Percentiles rank a stretch among this genome's conserved stretches.
Evolutionary conservation across 2,113 vertebrate species (phyloP).

Genomic region (Scomber japonicus): DNA sequence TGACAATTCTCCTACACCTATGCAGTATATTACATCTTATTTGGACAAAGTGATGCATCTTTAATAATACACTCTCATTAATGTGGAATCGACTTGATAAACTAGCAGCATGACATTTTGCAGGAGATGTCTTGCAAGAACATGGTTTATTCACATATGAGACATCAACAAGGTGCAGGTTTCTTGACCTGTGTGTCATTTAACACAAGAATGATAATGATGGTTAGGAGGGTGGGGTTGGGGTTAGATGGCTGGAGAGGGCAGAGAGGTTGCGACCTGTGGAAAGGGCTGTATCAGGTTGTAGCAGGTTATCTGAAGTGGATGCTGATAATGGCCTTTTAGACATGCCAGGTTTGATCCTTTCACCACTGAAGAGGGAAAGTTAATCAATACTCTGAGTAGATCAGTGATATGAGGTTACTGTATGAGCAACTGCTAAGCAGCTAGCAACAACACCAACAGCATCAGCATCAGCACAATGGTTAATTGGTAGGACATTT

Average conservation of each 20-base stretch:
- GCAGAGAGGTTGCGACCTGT: slow-evolving; percentile 78
- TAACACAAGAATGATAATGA: slow-evolving; percentile 74
- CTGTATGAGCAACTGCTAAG: slow-evolving; percentile 74
- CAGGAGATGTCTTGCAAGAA: slow-evolving; percentile 6
- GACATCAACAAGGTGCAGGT: slow-evolving; percentile 56
- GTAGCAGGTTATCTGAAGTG: slow-evolving; percentile 85
- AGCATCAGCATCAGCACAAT: slow-evolving; percentile 60
- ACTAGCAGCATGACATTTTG: slow-evolving; percentile 53
- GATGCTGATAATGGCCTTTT: slow-evolving; percentile 86
- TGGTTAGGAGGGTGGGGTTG: background rate
- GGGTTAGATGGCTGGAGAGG: slow-evolving; percentile 65
- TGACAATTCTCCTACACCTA: slow-evolving; percentile 7
- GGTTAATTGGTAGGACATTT: slow-evolving; percentile 81
- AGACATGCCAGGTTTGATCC: slow-evolving; percentile 84
- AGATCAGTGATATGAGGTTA: slow-evolving; percentile 82
- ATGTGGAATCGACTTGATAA: slow-evolving; percentile 16
- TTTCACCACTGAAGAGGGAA: slow-evolving; percentile 70
- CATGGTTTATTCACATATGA: slow-evolving; percentile 69
- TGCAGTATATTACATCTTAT: background rate
- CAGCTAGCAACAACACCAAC: slow-evolving; percentile 51
- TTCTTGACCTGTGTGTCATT: slow-evolving; percentile 76
- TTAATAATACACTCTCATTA: background rate
- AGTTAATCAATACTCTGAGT: slow-evolving; percentile 84
- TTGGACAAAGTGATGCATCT: background rate
- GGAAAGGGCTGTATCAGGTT: slow-evolving; percentile 80